A percentile compares a stretch with the other conserved stretches of the same genome.
Evolutionary conservation across 2,888 invertebrate species (phyloP).

Genomic region (Creontiades dilutus): DNA sequence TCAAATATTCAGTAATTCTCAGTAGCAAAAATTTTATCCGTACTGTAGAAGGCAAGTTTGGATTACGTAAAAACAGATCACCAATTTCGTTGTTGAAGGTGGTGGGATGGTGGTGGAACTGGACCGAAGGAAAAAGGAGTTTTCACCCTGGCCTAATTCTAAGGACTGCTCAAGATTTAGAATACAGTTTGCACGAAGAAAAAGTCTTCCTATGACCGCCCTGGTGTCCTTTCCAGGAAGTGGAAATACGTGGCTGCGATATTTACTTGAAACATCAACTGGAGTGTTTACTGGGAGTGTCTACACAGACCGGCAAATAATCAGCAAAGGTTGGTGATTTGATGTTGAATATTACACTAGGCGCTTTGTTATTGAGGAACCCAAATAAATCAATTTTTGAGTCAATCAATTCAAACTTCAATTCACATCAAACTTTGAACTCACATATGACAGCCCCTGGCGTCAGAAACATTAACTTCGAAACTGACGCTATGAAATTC

Average conservation of each 20-base stretch:
- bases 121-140: slow-evolving; percentile 65
- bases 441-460: too few relatives aligned
- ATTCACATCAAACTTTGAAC: too few relatives aligned
- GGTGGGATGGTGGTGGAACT: slow-evolving; percentile 66
- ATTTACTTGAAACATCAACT: slow-evolving; percentile 88
- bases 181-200: slow-evolving; percentile 61
- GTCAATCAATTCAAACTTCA: too few relatives aligned
- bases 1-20: too few relatives aligned
- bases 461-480: too few relatives aligned
- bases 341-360: too few relatives aligned
- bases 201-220: slow-evolving; percentile 81
- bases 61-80: too few relatives aligned
- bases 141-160: slow-evolving; percentile 68
- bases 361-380: too few relatives aligned
- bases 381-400: too few relatives aligned
- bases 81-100: slow-evolving; percentile 8
- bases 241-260: slow-evolving; percentile 91
- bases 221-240: slow-evolving; percentile 91
- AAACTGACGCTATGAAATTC: too few relatives aligned
- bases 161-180: slow-evolving; percentile 68
- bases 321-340: slow-evolving; percentile 84
- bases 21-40: too few relatives aligned
- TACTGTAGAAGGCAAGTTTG: too few relatives aligned
- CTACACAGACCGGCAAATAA: slow-evolving; percentile 88
- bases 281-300: slow-evolving; percentile 89